These are phyloP conservation scores for Crossocerus cetratus DNA, from an alignment of 2,888 invertebrate species.

Conservation along the genomic window DNA sequence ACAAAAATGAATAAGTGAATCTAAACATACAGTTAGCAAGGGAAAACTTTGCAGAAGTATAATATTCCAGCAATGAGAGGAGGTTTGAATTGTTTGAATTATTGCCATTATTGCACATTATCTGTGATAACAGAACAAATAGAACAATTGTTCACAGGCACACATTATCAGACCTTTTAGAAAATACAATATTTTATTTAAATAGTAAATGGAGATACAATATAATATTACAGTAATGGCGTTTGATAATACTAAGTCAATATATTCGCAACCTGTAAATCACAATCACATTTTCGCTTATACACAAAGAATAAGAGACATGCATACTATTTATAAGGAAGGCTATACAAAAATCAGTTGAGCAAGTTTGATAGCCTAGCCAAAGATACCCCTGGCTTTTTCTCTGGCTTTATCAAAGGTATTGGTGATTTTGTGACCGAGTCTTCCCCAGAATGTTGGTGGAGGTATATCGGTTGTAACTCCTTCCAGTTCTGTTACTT, in stretches of 20 bases:
- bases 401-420: slow-evolving; percentile 79
- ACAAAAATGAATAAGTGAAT: background rate
- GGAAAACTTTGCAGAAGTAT: background rate
- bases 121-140: background rate
- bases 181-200: slow-evolving; percentile 42
- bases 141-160: background rate
- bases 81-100: background rate
- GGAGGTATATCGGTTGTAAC: slow-evolving; percentile 62
- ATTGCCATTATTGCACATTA: too few relatives aligned
- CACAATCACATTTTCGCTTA: slow-evolving; percentile 13
- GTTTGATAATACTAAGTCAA: slow-evolving; percentile 52
- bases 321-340: background rate
- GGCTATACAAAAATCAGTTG: slow-evolving; percentile 24
- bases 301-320: slow-evolving; percentile 36
- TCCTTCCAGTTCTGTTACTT: slow-evolving; percentile 46
- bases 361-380: slow-evolving; percentile 47
- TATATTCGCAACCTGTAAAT: slow-evolving; percentile 21
- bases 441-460: slow-evolving; percentile 80
- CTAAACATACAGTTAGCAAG: too few relatives aligned
- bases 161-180: slow-evolving; percentile 1
- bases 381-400: slow-evolving; percentile 77
- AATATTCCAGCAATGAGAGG: background rate
- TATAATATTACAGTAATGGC: slow-evolving; percentile 25
- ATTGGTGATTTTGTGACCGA: slow-evolving; percentile 79
- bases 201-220: slow-evolving; percentile 35